A percentile compares a stretch with the other conserved stretches of the same genome.
These are phyloP conservation scores for Drosophila pegasa DNA, from an alignment of 2,888 invertebrate species.

Conservation along the genomic window DNA sequence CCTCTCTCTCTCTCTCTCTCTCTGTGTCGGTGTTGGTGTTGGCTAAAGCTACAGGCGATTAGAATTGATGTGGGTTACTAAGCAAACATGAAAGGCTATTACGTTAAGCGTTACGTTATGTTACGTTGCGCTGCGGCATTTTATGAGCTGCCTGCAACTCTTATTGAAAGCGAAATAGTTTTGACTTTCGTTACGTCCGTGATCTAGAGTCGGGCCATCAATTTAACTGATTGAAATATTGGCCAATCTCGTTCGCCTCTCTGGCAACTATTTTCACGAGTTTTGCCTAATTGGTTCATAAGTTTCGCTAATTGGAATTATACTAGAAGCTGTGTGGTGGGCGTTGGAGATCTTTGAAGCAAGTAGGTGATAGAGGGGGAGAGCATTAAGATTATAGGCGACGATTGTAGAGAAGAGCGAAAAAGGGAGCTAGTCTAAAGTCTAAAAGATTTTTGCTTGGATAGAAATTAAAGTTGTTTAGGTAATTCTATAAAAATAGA, in stretches of 20 bases:
- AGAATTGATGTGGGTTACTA: conserved; percentile 81
- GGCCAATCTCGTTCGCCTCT: background rate
- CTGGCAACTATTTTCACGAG: background rate
- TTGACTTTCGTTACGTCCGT: conserved; percentile 24
- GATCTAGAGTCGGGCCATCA: conserved; percentile 22
- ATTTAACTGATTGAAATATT: conserved; percentile 22
- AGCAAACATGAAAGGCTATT: conserved; percentile 81
- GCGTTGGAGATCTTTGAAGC: background rate
- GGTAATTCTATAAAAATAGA: background rate
- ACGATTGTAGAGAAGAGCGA: background rate
- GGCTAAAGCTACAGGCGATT: conserved; percentile 71
- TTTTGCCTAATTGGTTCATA: conserved; percentile 25
- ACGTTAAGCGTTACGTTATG: conserved; percentile 77
- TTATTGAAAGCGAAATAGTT: conserved; percentile 59
- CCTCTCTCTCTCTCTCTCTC: background rate
- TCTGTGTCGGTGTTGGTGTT: conserved; percentile 35
- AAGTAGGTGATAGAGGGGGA: background rate
- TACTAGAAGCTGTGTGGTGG: background rate
- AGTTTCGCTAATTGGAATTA: background rate
- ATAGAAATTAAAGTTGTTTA: background rate
- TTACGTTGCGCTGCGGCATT: conserved; percentile 61
- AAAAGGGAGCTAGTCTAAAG: background rate
- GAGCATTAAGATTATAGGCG: background rate
- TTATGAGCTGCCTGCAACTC: conserved; percentile 52
- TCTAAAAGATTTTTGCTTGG: background rate